A percentile compares a stretch with the other conserved stretches of the same genome.
These are phyloP conservation scores for Drosophila neonasuta DNA, from an alignment of 2,888 invertebrate species.

Conservation along the genomic window DNA sequence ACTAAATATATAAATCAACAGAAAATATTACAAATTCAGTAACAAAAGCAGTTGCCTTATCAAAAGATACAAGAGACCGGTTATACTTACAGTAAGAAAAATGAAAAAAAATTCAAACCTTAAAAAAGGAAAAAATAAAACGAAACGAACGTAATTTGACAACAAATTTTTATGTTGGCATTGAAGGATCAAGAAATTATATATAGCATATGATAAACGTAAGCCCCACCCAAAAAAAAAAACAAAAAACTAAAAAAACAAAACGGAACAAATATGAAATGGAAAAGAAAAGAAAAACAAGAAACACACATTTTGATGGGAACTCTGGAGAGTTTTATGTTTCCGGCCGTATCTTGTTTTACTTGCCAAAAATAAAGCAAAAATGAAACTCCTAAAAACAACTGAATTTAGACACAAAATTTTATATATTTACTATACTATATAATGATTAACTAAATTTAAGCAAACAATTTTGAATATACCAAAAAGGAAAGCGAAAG, in stretches of 20 bases:
- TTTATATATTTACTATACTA: slow-evolving; percentile 75
- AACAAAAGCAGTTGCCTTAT: slow-evolving; percentile 81
- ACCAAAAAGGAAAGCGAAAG: slow-evolving; percentile 30
- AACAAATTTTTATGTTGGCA: slow-evolving; percentile 65
- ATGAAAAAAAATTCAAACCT: slow-evolving; percentile 34
- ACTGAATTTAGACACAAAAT: slow-evolving; percentile 80
- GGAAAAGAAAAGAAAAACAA: slow-evolving; percentile 25
- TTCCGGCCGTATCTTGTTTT: slow-evolving; percentile 38
- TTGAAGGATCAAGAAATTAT: slow-evolving; percentile 49
- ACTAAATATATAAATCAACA: slow-evolving; percentile 53
- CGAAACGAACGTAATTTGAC: slow-evolving; percentile 56
- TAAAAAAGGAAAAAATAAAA: slow-evolving; percentile 41
- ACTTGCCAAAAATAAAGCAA: slow-evolving; percentile 39
- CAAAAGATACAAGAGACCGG: slow-evolving; percentile 70
- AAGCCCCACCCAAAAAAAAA: slow-evolving; percentile 76
- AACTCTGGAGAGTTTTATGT: slow-evolving; percentile 46
- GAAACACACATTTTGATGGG: slow-evolving; percentile 34
- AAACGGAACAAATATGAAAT: slow-evolving; percentile 29
- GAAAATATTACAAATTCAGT: slow-evolving; percentile 66
- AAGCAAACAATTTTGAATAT: slow-evolving; percentile 66
- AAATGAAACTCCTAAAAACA: slow-evolving; percentile 80
- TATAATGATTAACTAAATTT: slow-evolving; percentile 69
- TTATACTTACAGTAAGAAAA: slow-evolving; percentile 68
- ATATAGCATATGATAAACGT: slow-evolving; percentile 67
- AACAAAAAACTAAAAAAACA: slow-evolving; percentile 25